These are phyloP conservation scores for Dicaeum eximium DNA, from an alignment of 2,113 vertebrate species.

Conservation along the genomic window DNA sequence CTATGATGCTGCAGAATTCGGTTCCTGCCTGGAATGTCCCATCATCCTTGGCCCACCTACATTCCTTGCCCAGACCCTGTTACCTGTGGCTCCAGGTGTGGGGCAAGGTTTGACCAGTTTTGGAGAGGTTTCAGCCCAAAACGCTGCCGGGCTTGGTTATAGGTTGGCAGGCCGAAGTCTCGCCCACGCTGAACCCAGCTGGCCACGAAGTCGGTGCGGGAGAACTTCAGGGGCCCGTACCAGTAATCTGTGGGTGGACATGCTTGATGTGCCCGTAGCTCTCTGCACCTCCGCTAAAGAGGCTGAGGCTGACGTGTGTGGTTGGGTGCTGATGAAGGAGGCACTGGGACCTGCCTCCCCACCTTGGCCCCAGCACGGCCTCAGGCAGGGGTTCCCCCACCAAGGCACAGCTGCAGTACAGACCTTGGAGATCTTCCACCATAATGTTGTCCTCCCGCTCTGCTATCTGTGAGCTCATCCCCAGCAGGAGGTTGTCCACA, in stretches of 20 bases:
- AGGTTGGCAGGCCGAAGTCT: conserved; percentile 88
- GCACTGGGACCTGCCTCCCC: neutral
- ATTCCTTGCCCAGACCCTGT: neutral
- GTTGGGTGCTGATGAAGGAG: neutral
- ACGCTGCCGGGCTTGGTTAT: conserved; percentile 72
- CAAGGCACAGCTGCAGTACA: neutral
- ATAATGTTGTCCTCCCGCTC: conserved; percentile 87
- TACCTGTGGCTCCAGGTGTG: conserved; percentile 62
- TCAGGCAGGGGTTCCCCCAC: neutral
- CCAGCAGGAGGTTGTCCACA: conserved; percentile 83
- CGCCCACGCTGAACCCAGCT: conserved; percentile 84
- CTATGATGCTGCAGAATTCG: neutral
- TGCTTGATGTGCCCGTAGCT: neutral
- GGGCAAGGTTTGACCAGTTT: conserved; percentile 78
- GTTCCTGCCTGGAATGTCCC: neutral
- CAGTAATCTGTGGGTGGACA: conserved; percentile 82
- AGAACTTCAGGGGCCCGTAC: conserved; percentile 86
- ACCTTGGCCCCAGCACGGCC: conserved; percentile 52
- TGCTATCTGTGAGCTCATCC: conserved; percentile 93
- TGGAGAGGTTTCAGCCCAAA: conserved; percentile 69
- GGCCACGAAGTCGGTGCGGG: conserved; percentile 85
- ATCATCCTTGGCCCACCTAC: fast-evolving
- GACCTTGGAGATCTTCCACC: conserved; percentile 92
- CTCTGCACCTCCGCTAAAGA: neutral
- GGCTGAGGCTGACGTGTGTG: fast-evolving